Conservation (phyloP, 2,888 invertebrate species). For the Lochmaea crataegi region DNA sequence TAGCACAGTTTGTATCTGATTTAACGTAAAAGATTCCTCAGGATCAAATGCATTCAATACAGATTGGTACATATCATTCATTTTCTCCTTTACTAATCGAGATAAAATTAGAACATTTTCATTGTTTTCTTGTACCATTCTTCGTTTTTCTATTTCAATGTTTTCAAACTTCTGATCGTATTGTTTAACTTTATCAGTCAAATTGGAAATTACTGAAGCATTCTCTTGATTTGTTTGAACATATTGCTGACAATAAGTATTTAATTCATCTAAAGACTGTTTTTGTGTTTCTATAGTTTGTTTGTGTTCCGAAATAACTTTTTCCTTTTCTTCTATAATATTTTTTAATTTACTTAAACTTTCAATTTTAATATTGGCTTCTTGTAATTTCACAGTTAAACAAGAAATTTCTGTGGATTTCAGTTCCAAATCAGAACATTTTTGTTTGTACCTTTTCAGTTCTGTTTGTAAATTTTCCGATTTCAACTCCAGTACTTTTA, state of each 20-base stretch:
- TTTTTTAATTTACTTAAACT: conserved; percentile 38
- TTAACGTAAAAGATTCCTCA: conserved; percentile 35
- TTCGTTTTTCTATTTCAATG: conserved; percentile 37
- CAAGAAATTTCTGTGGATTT: conserved; percentile 34
- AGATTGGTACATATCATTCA: conserved; percentile 58
- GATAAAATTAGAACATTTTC: conserved; percentile 25
- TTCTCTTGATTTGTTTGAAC: neutral
- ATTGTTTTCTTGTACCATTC: conserved; percentile 24
- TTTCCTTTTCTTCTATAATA: conserved; percentile 36
- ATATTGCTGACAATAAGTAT: conserved; percentile 39
- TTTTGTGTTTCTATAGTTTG: conserved; percentile 42
- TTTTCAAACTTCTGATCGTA: conserved; percentile 39
- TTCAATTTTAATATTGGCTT: conserved; percentile 34
- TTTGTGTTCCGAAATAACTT: conserved; percentile 38
- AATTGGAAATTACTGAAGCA: neutral
- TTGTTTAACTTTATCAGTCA: conserved; percentile 39
- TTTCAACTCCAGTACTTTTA: conserved; percentile 61
- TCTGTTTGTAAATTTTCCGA: conserved; percentile 59
- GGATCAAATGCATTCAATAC: conserved; percentile 52
- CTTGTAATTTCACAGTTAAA: conserved; percentile 32
- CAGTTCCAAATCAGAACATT: conserved; percentile 42
- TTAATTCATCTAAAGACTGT: conserved; percentile 44
- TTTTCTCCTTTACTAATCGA: conserved; percentile 54
- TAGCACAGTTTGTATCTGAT: conserved; percentile 43
- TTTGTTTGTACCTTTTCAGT: conserved; percentile 47